Evolutionary conservation across 53 echinoderm and acorn worm genomes (phyloP), one percentile per base, ranked within the genome.

Genomic region (Antedon mediterranea): DNA sequence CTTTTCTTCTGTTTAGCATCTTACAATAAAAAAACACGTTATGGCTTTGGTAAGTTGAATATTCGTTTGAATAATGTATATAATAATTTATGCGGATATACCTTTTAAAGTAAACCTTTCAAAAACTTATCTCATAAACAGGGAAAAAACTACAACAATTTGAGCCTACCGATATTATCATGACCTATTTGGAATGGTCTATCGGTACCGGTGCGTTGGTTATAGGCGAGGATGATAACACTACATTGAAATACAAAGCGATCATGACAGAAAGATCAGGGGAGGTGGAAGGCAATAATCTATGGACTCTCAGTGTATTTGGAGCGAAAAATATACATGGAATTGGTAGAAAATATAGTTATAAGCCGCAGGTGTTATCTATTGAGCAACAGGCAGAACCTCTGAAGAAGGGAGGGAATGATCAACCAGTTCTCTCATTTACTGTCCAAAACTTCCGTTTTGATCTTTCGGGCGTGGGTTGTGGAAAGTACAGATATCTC

Each of bases 231-330:
- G 31, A 31, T 37, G 74, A 83, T 72, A 33, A 30, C 30, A 30
- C 78, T 30, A 72, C 31, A 31, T 72, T 83, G 9, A 78, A 71
- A 28, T 72, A 77, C n/a, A 57, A 11, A 57, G 57, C 57, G 23
- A 1, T 2, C 23, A 57, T 57, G 57, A 57, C 57, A 23, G 57
- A 57, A 57, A 57, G 57, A 57, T 80, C 77, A 34, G 77, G 75
- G 18, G 80, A 87, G 31, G 89, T 80, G 32, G 74, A 77, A 8
- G 90, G 90, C 32, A 13, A 44, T 31, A 78, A 80, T 37, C 85
- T 90, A 30, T 93, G 94, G 94, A 89, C 84, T 20, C 86, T 93
- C 9, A 89, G 86, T 72, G 71, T 91, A 78, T 93, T 81, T 76
- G 94, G 94, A 32, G 89, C 89, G 72, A 84, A 83, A 32, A 84